Evolutionary conservation across 23 tunicate species (phyloP), one percentile per base, ranked within the genome.

Genomic region (Aplidium turbinatum): DNA sequence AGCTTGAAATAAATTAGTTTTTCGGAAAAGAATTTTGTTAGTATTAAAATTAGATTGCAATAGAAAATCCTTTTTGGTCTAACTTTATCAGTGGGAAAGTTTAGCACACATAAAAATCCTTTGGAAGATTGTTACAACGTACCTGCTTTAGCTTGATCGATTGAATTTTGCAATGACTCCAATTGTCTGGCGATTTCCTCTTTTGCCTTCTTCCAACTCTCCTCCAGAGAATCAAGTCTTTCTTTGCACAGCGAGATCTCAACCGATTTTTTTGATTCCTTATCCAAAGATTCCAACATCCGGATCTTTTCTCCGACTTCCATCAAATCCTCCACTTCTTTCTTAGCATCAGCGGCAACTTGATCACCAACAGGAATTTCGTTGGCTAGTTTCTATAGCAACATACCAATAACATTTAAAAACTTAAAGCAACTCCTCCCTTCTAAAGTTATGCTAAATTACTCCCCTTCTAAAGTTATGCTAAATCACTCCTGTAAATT

Each of bases 181-280:
- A 65, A 26, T 21, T 65, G 72, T 5, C 50, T 9, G 27, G 50
- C 72, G 9, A 80, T 61, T 57, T 80, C 78, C 24, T 70, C 77
- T 38, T 80, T 80, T 21, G 69, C 85, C 13, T 69, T 69, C 6
- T 54, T 54, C 85, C 85, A 80, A 35, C 85, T 31, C 28, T 70
- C 23, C 3, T 69, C 38, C 76, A 80, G 24, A 55, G 69, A 77
- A 25, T 38, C 64, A 0, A 75, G 29, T 18, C 33, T 72, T 25
- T 80, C 85, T 23, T 69, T 33, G 34, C 61, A 80, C 28, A 36
- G 77, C 4, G 36, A 47, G 58, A 57, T 25, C 1, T 80, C 85
- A 29, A 54, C 51, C 27, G 72, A 6, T 42, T 42, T 42, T 6
- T 60, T 13, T 23, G 9, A 27, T 6, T 7, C 28, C 35, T 80